Evolutionary conservation across 2,888 invertebrate species (phyloP).

Genomic region (Catocala nupta): DNA sequence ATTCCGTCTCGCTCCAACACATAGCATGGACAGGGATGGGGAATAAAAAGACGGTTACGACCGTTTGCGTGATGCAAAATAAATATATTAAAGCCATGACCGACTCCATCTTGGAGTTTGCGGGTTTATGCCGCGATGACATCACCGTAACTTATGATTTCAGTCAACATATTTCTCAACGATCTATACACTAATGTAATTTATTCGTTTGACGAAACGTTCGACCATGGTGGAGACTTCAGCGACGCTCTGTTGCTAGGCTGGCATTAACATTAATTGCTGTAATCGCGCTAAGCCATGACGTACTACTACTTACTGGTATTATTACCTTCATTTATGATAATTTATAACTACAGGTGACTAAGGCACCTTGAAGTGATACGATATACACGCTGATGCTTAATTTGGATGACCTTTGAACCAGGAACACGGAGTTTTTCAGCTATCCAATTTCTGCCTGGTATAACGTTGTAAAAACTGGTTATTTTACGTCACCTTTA

Average conservation of each 20-base stretch:
- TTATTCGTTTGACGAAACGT: constrained; percentile 63
- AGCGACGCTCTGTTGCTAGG: constrained; percentile 63
- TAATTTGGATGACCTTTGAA: constrained; percentile 16
- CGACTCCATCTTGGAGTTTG: constrained; percentile 74
- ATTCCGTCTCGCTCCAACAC: constrained; percentile 63
- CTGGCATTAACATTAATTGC: constrained; percentile 46
- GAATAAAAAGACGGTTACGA: constrained; percentile 78
- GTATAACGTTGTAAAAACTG: constrained; percentile 19
- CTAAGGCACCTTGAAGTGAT: constrained; percentile 7
- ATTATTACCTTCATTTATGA: constrained; percentile 21
- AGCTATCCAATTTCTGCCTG: constrained; percentile 2
- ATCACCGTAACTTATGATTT: constrained; percentile 83
- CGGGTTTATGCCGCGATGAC: constrained; percentile 75
- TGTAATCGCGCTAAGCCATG: constrained; percentile 47
- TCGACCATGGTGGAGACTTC: constrained; percentile 48
- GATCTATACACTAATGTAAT: constrained; percentile 63
- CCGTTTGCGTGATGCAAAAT: constrained; percentile 80
- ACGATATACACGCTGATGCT: constrained; percentile 1
- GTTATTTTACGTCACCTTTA: constrained; percentile 14
- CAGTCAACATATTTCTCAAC: constrained; percentile 70
- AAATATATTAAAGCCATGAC: constrained; percentile 79
- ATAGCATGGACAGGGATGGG: constrained; percentile 68
- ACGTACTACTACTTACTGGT: constrained; percentile 19
- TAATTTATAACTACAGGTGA: constrained; percentile 17
- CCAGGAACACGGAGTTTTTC: constrained; percentile 6